Percentiles rank a stretch among this genome's conserved stretches.
Evolutionary conservation across 2,888 invertebrate species (phyloP).

Genomic region (Scaptomyza tumidula): DNA sequence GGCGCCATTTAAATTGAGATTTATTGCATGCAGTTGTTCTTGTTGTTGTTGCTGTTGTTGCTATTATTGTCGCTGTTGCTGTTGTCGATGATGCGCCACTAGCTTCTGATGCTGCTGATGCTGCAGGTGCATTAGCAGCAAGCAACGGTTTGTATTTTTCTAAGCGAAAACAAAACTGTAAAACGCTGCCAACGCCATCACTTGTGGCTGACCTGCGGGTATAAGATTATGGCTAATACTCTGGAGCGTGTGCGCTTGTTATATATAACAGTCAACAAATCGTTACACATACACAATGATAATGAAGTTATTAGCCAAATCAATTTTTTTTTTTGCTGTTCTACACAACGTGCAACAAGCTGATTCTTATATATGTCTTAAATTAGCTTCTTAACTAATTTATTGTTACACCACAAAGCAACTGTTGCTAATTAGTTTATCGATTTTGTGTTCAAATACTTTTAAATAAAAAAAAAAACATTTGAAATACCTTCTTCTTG

Average conservation of each 20-base stretch:
- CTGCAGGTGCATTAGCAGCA: constrained; percentile 40
- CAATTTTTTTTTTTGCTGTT: constrained; percentile 32
- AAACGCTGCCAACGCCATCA: constrained; percentile 55
- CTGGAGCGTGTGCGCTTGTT: constrained; percentile 39
- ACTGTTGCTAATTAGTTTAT: too few relatives aligned
- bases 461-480: too few relatives aligned
- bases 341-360: constrained; percentile 7
- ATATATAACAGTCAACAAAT: constrained; percentile 69
- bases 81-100: constrained; percentile 53
- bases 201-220: constrained; percentile 48
- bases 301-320: constrained; percentile 76
- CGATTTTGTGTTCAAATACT: too few relatives aligned
- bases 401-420: constrained; percentile 6
- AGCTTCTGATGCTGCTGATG: constrained; percentile 54
- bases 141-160: constrained; percentile 54
- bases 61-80: constrained; percentile 48
- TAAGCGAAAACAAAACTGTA: constrained; percentile 72
- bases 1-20: constrained; percentile 84
- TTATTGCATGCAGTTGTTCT: constrained; percentile 77
- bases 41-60: constrained; percentile 57
- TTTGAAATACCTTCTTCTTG: too few relatives aligned
- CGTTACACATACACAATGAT: constrained; percentile 43
- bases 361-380: neutral
- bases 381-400: neutral
- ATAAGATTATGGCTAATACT: neutral